Percentiles rank a stretch among this genome's conserved stretches.
These are phyloP conservation scores for Tinea trinotella DNA, from an alignment of 2,888 invertebrate genomes.

Conservation along the genomic window DNA sequence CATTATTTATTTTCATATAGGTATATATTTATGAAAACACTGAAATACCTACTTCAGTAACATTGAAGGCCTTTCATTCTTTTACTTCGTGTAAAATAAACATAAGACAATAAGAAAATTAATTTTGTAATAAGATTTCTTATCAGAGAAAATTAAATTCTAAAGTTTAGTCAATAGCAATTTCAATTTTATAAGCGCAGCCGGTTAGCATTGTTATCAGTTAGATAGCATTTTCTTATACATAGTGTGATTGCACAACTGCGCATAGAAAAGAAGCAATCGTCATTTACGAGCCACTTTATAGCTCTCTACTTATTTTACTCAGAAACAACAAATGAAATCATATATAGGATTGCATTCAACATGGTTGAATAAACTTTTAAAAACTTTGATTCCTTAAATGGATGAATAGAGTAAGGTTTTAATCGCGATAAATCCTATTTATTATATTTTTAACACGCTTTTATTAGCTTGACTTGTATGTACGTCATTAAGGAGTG, in stretches of 20 bases:
- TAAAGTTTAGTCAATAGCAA: not conserved
- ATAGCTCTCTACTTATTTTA: slow-evolving; percentile 27
- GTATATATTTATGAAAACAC: slow-evolving; percentile 30
- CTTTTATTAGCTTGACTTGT: too few species aligned
- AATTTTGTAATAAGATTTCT: too few species aligned
- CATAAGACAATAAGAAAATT: too few species aligned
- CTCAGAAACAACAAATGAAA: not conserved
- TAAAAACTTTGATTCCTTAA: too few species aligned
- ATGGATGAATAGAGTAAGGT: too few species aligned
- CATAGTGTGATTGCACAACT: slow-evolving; percentile 46
- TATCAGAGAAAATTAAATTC: not conserved
- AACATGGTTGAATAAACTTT: too few species aligned
- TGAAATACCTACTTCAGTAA: slow-evolving; percentile 4
- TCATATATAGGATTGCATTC: too few species aligned
- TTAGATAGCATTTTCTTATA: slow-evolving; percentile 42
- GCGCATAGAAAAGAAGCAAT: slow-evolving; percentile 31
- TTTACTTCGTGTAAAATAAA: too few species aligned
- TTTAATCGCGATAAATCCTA: too few species aligned
- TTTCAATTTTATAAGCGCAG: not conserved
- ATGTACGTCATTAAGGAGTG: too few species aligned
- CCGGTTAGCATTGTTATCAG: slow-evolving; percentile 35
- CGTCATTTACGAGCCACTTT: slow-evolving; percentile 44
- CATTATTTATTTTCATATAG: slow-evolving; percentile 48
- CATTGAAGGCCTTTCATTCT: too few species aligned
- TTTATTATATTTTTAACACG: too few species aligned